A percentile compares a stretch with the other conserved stretches of the same genome.
Evolutionary conservation across 1,140 invertebrate species (phyloP).

Genomic region (Dreissena polymorpha): DNA sequence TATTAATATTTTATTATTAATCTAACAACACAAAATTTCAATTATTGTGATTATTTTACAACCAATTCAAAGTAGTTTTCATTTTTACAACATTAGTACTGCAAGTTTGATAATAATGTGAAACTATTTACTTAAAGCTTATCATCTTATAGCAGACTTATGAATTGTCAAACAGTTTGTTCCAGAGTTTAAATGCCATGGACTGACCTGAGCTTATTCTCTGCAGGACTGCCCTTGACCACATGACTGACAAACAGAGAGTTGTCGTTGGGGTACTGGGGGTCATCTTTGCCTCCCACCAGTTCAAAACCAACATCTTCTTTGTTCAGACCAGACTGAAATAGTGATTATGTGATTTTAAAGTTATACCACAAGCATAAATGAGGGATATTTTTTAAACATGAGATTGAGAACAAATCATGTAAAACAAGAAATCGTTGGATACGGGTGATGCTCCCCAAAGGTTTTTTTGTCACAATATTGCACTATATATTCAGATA

Average conservation of each 20-base stretch:
- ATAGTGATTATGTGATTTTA: slow-evolving; percentile 37
- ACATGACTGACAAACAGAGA: slow-evolving; percentile 91
- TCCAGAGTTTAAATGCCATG: background rate
- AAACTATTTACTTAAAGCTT: too few relatives aligned
- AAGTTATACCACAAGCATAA: too few relatives aligned
- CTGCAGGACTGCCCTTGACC: slow-evolving; percentile 89
- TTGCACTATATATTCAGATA: too few relatives aligned
- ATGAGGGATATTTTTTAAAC: too few relatives aligned
- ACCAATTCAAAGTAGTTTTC: too few relatives aligned
- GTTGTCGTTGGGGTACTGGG: slow-evolving; percentile 88
- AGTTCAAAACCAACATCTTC: slow-evolving; percentile 91
- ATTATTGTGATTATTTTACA: too few relatives aligned
- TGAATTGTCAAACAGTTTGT: background rate
- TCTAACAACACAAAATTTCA: too few relatives aligned
- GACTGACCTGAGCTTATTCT: slow-evolving; percentile 90
- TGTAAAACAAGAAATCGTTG: too few relatives aligned
- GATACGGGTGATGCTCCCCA: too few relatives aligned
- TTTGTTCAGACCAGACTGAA: slow-evolving; percentile 83
- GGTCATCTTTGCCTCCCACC: slow-evolving; percentile 90
- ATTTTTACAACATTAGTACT: background rate
- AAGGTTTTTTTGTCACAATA: too few relatives aligned
- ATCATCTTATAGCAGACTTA: background rate
- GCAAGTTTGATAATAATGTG: background rate
- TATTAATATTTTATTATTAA: too few relatives aligned
- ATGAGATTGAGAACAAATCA: too few relatives aligned